Conservation (phyloP, 2,113 vertebrate genomes). For the Pungitius pungitius region DNA sequence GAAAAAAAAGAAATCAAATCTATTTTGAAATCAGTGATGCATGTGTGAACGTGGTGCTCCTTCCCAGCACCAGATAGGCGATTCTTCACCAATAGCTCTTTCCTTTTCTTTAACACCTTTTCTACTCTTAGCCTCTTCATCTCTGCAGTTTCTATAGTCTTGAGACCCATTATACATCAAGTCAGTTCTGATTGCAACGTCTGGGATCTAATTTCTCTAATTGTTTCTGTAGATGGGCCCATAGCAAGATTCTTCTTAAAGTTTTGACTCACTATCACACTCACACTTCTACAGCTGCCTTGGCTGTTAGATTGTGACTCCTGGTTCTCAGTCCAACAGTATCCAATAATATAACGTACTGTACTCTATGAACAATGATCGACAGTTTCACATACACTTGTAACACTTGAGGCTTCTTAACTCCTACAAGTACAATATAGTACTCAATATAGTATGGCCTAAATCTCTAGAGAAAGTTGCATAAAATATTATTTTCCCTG, state of each 20-base stretch:
- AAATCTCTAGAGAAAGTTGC: background rate
- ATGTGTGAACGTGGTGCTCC: background rate
- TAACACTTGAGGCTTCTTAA: background rate
- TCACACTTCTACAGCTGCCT: background rate
- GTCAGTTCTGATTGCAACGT: background rate
- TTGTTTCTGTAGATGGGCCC: background rate
- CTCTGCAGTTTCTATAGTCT: conserved; percentile 39
- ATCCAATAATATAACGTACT: background rate
- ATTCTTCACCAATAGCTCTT: conserved; percentile 53
- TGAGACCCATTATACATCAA: background rate
- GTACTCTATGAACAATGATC: background rate
- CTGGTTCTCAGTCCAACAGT: background rate
- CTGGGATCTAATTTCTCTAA: background rate
- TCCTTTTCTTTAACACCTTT: no score
- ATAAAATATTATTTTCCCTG: background rate
- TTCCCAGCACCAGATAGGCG: no score
- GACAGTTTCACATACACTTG: background rate
- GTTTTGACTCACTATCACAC: no score
- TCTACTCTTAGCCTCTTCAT: no score
- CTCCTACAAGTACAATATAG: background rate
- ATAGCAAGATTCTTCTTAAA: background rate
- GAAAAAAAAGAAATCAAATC: background rate
- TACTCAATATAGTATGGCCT: background rate
- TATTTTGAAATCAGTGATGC: background rate
- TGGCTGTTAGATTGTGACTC: background rate